Conservation (phyloP, 2,888 invertebrate genomes). For the Villa cingulata region DNA sequence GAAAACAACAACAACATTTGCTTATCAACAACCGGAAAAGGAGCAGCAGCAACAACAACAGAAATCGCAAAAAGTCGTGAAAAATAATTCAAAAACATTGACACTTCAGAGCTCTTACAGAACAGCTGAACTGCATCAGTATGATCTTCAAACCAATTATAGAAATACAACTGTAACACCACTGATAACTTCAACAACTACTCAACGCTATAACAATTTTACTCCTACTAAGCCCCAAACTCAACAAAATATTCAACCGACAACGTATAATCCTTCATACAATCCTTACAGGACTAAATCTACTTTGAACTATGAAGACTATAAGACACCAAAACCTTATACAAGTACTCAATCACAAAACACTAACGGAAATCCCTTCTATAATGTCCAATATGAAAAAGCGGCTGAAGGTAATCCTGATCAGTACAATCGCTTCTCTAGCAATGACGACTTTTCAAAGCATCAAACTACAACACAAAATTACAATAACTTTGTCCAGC, state of each 20-base stretch:
- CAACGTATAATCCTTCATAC: conserved; percentile 29
- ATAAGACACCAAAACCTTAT: background rate
- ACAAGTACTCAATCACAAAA: background rate
- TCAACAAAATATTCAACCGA: conserved; percentile 31
- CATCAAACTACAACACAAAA: background rate
- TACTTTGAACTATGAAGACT: background rate
- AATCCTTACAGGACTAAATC: conserved; percentile 1
- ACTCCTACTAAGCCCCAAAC: conserved; percentile 17
- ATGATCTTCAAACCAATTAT: conserved; percentile 17
- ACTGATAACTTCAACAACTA: conserved; percentile 13
- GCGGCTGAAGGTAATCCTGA: conserved; percentile 6
- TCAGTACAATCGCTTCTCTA: background rate
- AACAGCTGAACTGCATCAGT: conserved; percentile 20
- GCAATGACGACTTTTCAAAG: background rate
- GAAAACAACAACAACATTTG: conserved; percentile 10
- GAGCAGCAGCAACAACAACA: conserved; percentile 2
- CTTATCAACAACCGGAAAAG: conserved; percentile 8
- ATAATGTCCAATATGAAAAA: conserved; percentile 10
- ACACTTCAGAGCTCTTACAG: conserved; percentile 30
- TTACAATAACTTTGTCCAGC: background rate
- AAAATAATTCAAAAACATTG: conserved; percentile 23
- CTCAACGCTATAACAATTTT: conserved; percentile 5
- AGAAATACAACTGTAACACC: conserved; percentile 23
- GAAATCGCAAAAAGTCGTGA: conserved; percentile 4
- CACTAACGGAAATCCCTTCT: conserved; percentile 6